Evolutionary conservation across 2,888 invertebrate genomes (phyloP).

Genomic region (Lycocerus yunnanus): DNA sequence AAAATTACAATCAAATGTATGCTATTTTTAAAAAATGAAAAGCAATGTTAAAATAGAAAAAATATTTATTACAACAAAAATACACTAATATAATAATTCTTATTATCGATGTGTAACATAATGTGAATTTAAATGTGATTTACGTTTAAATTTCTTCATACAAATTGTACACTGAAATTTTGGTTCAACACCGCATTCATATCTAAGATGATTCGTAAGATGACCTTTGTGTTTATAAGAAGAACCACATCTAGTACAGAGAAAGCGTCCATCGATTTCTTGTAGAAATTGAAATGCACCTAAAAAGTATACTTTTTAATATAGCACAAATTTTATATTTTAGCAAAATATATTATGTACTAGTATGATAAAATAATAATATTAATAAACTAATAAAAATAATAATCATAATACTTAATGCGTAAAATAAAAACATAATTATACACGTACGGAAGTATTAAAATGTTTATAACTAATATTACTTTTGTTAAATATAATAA

Average conservation of each 20-base stretch:
- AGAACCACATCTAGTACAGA: constrained; percentile 9
- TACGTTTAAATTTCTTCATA: constrained; percentile 40
- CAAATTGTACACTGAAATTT: constrained; percentile 41
- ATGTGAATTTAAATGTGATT: background rate
- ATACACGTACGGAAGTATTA: too few relatives aligned
- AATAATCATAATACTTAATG: background rate
- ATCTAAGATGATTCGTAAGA: constrained; percentile 32
- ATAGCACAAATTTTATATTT: background rate
- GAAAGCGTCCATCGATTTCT: constrained; percentile 10
- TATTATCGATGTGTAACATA: background rate
- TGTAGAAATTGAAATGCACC: background rate
- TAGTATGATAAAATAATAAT: background rate
- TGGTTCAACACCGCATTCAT: constrained; percentile 35
- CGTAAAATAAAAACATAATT: background rate
- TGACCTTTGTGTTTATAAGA: constrained; percentile 28
- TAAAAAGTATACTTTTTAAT: background rate
- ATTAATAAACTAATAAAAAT: background rate
- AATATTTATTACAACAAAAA: background rate
- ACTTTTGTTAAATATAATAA: background rate
- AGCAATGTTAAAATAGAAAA: too few relatives aligned
- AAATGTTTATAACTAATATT: background rate
- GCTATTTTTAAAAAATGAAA: too few relatives aligned
- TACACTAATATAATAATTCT: background rate
- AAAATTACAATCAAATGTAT: too few relatives aligned
- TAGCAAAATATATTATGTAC: background rate